Evolutionary conservation across 2,888 invertebrate species (phyloP), one percentile per base, ranked within the genome.

Genomic region (Mactromeris polynyma): DNA sequence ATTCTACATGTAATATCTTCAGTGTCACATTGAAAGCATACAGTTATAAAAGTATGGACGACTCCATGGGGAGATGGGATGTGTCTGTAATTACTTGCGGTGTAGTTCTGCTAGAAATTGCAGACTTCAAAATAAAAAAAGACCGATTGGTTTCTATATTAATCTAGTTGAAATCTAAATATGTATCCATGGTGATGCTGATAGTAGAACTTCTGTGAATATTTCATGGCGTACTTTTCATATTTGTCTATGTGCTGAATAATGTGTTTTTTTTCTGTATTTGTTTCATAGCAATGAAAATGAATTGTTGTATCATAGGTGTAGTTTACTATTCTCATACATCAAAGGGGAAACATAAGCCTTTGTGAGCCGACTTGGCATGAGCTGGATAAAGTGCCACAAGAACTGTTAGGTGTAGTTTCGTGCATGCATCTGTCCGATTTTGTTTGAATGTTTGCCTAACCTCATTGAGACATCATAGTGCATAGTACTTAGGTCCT

Each of bases 1-100:
- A 14, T 36, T 73, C 36, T 58, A 33, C 73, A 73, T 73, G 73
- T 73, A 36, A 73, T 73, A 73, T 73, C 73, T 2, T 73, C 36
- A 64, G 31, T 69, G 69, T 69, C 31, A 69, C 33, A 73, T 73
- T 11, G 36, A 33, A 7, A 73, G 31, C 36, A 33, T 73, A 36
- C 73, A 33, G 36, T 19, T 73, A 73, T 73, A 73, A 17, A 36
- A 19, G 31, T 73, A 36, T 19, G 36, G 73, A 36, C 73, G 17
- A 33, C 33, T 73, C 73, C 73, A 36, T 33, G 0, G 73, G 36
- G 73, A 73, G 73, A 73, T 73, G 33, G 19, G 36, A 73, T 19
- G 73, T 73, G 36, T 73, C 73, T 19, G 73, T 73, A 73, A 36
- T 73, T 73, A 73, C 36, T 19, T 36, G 33, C 36, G 36, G 73